Base-by-base conservation (phyloP, 2,797 vertebrate species). In the Oreortyx pictus region DNA sequence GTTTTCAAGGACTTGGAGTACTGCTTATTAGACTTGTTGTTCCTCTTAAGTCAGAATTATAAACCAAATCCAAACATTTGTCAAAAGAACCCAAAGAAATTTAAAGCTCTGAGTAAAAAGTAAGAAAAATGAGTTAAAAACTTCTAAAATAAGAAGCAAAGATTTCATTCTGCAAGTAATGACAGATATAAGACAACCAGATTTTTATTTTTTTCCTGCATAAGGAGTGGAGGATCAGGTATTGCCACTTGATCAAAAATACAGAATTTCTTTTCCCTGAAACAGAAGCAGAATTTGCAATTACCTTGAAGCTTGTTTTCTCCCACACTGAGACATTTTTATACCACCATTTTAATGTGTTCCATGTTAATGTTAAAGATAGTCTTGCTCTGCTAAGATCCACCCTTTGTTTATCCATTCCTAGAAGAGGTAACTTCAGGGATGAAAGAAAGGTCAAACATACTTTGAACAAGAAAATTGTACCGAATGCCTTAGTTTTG, bases 261-360 rank as follows among this genome's bases (percentile, higher is more conserved):
- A 67, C 60, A 64, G 81, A 74, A 76, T 77, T 84, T 90, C 49
- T 85, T 90, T 88, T 90, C 74, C 24, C 43, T 87, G 85, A 92
- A 93, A 91, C 68, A 71, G 71, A 91, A 95, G 74, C 90, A 91
- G 92, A 95, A 92, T 93, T 93, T 75, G 82, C 49, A 94, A 93
- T 95, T 90, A 94, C 94, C 90, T 95, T 91, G 75, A 86, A 90
- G 90, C 83, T 92, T 92, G 86, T 67, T 93, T 92, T 92, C 90
- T 96, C 91, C 93, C 94, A 90, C 94, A 93, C 86, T 82, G 75
- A 86, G 54, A 78, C 86, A 92, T 87, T 95, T 96, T 96, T 95
- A 94, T 89, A 94, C 44, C 41, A 67, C 60, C 47, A 88, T 62
- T 64, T 88, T 83, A 94, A 91, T 75, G 31, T 44, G 73, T 47